A percentile compares a stretch with the other conserved stretches of the same genome.
These are phyloP conservation scores for Scolopax bukidnonensis DNA, from an alignment of 2,797 vertebrate species.

Conservation along the genomic window DNA sequence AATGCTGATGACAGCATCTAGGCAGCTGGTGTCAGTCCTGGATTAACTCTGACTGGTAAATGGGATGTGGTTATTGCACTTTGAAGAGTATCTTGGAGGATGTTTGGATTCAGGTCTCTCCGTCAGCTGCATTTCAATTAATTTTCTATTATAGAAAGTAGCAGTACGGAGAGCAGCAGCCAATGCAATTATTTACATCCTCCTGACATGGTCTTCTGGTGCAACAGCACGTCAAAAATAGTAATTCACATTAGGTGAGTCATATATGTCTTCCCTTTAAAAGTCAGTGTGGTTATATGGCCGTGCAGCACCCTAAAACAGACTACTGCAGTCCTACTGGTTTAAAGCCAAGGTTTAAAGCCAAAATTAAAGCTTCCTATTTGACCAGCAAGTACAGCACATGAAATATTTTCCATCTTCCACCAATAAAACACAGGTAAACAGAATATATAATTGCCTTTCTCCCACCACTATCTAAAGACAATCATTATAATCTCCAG, in stretches of 20 bases:
- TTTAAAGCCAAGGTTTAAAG: not conserved
- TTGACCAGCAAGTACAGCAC: not conserved
- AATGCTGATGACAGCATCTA: not conserved
- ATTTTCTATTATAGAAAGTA: slow-evolving; percentile 13
- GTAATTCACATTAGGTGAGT: not conserved
- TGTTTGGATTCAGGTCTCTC: not conserved
- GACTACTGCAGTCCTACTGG: not conserved
- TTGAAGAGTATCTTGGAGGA: not conserved
- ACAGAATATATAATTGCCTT: not conserved
- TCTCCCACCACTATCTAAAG: not conserved
- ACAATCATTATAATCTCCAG: not conserved
- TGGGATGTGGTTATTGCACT: not conserved
- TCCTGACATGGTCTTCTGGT: not conserved
- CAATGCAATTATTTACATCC: slow-evolving; percentile 25
- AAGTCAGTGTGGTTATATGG: not conserved
- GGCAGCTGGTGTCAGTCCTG: not conserved
- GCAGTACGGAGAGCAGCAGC: not conserved
- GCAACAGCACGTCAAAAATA: not conserved
- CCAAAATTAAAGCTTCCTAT: not conserved
- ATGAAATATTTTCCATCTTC: not conserved
- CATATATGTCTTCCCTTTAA: not conserved
- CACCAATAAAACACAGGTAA: not conserved
- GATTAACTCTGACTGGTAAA: not conserved
- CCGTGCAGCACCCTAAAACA: not conserved
- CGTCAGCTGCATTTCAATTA: slow-evolving; percentile 11